A percentile compares a stretch with the other conserved stretches of the same genome.
Evolutionary conservation across 2,888 invertebrate genomes (phyloP).

Genomic region (Autographa pulchrina): DNA sequence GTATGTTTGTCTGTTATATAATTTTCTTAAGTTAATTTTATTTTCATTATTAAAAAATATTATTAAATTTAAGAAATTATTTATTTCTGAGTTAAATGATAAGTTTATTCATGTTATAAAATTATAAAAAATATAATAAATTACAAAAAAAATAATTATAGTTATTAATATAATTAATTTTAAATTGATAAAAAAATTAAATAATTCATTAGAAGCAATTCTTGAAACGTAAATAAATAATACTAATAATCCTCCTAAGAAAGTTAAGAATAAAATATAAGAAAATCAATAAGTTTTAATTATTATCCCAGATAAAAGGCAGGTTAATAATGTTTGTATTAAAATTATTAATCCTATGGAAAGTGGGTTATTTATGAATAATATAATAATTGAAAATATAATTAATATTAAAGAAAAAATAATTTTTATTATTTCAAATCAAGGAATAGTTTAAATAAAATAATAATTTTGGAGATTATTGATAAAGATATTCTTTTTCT

Average conservation of each 20-base stretch:
- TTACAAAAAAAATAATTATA: constrained; percentile 58
- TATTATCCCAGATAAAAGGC: constrained; percentile 83
- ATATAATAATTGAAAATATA: constrained; percentile 70
- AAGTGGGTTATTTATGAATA: constrained; percentile 83
- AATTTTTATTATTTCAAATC: constrained; percentile 85
- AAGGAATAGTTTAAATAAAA: constrained; percentile 91
- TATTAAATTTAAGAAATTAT: constrained; percentile 57
- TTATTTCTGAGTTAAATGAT: constrained; percentile 70
- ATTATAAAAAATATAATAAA: constrained; percentile 63
- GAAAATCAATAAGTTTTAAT: constrained; percentile 89
- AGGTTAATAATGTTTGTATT: constrained; percentile 85
- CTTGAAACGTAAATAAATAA: constrained; percentile 91
- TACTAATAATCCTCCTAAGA: constrained; percentile 91
- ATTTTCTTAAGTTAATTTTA: constrained; percentile 85
- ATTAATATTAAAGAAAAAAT: constrained; percentile 78
- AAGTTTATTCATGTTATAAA: constrained; percentile 76
- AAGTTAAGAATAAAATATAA: constrained; percentile 90
- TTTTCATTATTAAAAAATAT: constrained; percentile 76
- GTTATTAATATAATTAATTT: constrained; percentile 60
- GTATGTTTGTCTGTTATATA: constrained; percentile 87
- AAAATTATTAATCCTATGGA: constrained; percentile 88
- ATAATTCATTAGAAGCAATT: constrained; percentile 90
- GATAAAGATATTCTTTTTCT: constrained; percentile 88
- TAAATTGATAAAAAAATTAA: constrained; percentile 72
- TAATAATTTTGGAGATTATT: constrained; percentile 93